A percentile compares a stretch with the other conserved stretches of the same genome.
Evolutionary conservation across 2,888 invertebrate genomes (phyloP).

Genomic region (Eristalinus sepulchralis): DNA sequence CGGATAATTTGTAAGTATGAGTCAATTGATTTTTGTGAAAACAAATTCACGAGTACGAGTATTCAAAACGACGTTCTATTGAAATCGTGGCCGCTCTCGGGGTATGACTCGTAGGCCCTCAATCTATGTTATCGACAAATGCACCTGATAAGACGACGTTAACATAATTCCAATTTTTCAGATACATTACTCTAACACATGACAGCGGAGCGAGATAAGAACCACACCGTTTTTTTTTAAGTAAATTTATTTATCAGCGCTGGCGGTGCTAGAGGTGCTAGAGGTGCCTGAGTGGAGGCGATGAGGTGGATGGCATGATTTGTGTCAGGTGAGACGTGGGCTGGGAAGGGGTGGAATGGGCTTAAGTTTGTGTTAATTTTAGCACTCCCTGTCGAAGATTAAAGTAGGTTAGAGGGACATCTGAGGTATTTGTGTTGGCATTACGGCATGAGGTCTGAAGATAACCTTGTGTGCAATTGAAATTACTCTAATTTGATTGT

Average conservation of each 20-base stretch:
- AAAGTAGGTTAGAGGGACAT: background rate
- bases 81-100: background rate
- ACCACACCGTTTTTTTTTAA: slow-evolving; percentile 53
- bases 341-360: background rate
- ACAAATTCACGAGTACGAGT: background rate
- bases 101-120: background rate
- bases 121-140: slow-evolving; percentile 42
- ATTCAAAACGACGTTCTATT: background rate
- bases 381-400: slow-evolving; percentile 21
- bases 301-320: slow-evolving; percentile 13
- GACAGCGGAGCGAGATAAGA: slow-evolving; percentile 32
- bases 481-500: background rate
- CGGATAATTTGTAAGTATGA: background rate
- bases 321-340: slow-evolving; percentile 8
- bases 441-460: background rate
- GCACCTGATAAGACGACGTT: slow-evolving; percentile 42
- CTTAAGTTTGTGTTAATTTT: slow-evolving; percentile 26
- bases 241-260: slow-evolving; percentile 46
- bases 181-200: slow-evolving; percentile 2
- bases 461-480: background rate
- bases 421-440: background rate
- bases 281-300: background rate
- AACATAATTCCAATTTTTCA: slow-evolving; percentile 29
- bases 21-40: background rate
- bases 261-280: background rate